Conservation (phyloP, 2,888 invertebrate genomes). For the Endomychus coccineus region DNA sequence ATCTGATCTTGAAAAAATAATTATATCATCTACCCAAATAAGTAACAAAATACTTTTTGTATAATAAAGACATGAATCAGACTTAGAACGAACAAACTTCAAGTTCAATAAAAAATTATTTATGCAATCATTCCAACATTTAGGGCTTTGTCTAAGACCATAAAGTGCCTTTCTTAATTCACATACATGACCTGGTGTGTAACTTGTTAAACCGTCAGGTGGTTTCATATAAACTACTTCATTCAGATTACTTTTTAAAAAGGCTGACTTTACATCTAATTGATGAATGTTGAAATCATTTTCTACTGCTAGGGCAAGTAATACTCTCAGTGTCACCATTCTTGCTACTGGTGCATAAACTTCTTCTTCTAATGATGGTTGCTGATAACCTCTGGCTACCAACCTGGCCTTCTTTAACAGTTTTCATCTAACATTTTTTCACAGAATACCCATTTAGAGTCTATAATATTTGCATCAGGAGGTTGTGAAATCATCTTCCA, state of each 20-base stretch:
- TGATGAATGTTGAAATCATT: constrained; percentile 14
- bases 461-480: constrained; percentile 17
- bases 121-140: constrained; percentile 20
- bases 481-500: constrained; percentile 20
- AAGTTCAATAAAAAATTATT: constrained; percentile 13
- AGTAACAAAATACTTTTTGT: constrained; percentile 13
- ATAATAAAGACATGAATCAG: constrained; percentile 23
- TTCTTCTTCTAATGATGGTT: constrained; percentile 16
- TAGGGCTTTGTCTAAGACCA: constrained; percentile 20
- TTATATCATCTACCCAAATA: too few relatives aligned
- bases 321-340: constrained; percentile 21
- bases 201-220: constrained; percentile 6
- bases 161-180: constrained; percentile 19
- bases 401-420: constrained; percentile 19
- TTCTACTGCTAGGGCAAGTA: constrained; percentile 17
- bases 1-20: constrained; percentile 15
- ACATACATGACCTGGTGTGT: constrained; percentile 10
- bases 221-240: constrained; percentile 5
- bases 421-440: constrained; percentile 19
- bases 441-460: constrained; percentile 22
- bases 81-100: constrained; percentile 18
- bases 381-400: constrained; percentile 24
- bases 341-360: constrained; percentile 23
- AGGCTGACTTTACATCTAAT: constrained; percentile 19
- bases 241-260: constrained; percentile 12